Base-by-base conservation (phyloP, 2,113 vertebrate genomes). In the Dromaius novaehollandiae region DNA sequence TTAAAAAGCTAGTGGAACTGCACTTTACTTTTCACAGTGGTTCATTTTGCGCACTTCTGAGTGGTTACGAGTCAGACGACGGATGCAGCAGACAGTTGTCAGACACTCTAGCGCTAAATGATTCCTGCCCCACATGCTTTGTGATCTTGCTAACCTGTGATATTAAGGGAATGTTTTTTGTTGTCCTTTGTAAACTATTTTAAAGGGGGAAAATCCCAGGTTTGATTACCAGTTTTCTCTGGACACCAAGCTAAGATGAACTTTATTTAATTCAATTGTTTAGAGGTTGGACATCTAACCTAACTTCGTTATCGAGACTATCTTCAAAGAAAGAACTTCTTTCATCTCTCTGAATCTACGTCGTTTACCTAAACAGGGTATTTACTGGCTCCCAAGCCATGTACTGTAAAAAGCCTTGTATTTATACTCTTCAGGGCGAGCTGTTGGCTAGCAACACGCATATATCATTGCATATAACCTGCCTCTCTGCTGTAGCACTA, bases 311-410 rank as follows among this genome's bases (percentile, higher is more conserved):
- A 87, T 55, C 51, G 79, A 55, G 55, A 44, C 6, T 40, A 22
- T 86, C 70, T 87, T 32, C 24, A 64, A 55, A 82, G 20, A 42
- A 64, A 71, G 32, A 60, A 4, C 2, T 71, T 50, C 20, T n/a
- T 36, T 68, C 6, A 30, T 71, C 5, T 64, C 11, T 69, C 66
- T 90, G 63, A 55, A 60, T 42, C 7, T 58, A 13, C 51, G 25
- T 3, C 20, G 1, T 4, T 55, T 42, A 7, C 13, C 21, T n/a
- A 51, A 16, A 74, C 2, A 0, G 5, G 4, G 2, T 8, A 44
- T 80, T 17, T 69, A 17, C 28, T 81, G 6, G 69, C 24, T 79
- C 7, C 38, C 28, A 44, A 38, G 21, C 3, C 26, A 63, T 9
- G 13, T 18, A 11, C 15, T 61, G 13, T 48, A 50, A 69, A 51